These are phyloP conservation scores for Pseudois nayaur DNA, from an alignment of 2,113 vertebrate genomes.

Conservation along the genomic window DNA sequence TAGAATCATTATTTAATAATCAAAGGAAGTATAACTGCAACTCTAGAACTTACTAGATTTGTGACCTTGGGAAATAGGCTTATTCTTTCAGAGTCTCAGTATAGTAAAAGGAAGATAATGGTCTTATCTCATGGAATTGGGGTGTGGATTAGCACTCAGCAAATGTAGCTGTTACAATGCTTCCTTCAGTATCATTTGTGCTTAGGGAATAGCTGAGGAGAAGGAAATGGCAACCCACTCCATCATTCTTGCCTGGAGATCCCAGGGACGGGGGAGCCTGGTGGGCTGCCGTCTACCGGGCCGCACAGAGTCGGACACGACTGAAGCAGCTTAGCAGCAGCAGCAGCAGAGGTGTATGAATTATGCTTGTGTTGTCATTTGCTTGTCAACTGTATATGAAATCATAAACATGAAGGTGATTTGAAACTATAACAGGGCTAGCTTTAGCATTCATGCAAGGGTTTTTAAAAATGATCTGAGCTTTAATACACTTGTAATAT, in stretches of 20 bases:
- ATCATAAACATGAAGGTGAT: neutral
- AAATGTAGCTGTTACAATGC: neutral
- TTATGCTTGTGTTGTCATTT: neutral
- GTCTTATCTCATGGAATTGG: neutral
- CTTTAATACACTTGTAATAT: neutral
- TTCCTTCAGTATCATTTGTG: neutral
- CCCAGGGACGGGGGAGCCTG: no score
- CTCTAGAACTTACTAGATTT: neutral
- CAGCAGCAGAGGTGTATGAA: neutral
- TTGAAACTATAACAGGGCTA: neutral
- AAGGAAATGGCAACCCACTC: no score
- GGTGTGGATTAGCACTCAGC: neutral
- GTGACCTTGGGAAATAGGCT: neutral
- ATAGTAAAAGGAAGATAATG: neutral
- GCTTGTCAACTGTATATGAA: neutral
- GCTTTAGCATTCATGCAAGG: neutral
- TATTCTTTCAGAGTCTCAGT: neutral
- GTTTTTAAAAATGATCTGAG: neutral
- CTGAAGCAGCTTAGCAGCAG: no score
- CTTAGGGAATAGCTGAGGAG: neutral
- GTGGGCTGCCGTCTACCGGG: no score
- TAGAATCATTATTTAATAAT: neutral
- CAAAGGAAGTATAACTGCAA: neutral
- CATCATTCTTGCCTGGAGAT: no score
- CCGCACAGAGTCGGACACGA: rapidly evolving